These are phyloP conservation scores for Gyrodactylus bullatarudis DNA, from an alignment of 1,140 invertebrate genomes.

Conservation along the genomic window DNA sequence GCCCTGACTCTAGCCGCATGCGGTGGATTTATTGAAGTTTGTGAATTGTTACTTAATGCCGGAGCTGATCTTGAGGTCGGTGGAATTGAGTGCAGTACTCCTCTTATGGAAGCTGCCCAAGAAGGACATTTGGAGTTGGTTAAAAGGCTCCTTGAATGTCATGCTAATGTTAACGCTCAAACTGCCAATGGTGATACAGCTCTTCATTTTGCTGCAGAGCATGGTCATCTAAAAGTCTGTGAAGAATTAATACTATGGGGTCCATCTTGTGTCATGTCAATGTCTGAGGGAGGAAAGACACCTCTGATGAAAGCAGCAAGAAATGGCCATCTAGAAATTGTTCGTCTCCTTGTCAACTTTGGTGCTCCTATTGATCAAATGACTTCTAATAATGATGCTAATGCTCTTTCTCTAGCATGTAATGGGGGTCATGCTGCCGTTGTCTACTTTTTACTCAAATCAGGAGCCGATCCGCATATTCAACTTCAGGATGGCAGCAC, in stretches of 20 bases:
- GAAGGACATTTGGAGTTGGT: constrained; percentile 79
- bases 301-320: constrained; percentile 24
- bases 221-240: constrained; percentile 21
- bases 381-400: constrained; percentile 21
- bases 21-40: constrained; percentile 21
- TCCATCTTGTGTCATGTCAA: not conserved
- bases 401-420: constrained; percentile 22
- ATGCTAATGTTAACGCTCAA: constrained; percentile 56
- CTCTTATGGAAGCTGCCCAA: constrained; percentile 85
- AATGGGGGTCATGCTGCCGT: constrained; percentile 64
- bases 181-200: constrained; percentile 38
- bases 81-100: constrained; percentile 75
- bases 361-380: constrained; percentile 20
- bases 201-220: constrained; percentile 22
- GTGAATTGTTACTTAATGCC: constrained; percentile 13
- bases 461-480: constrained; percentile 67
- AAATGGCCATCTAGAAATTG: constrained; percentile 21
- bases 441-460: constrained; percentile 51
- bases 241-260: constrained; percentile 13
- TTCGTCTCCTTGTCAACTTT: constrained; percentile 17
- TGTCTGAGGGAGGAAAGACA: constrained; percentile 21
- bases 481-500: constrained; percentile 42
- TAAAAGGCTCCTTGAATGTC: constrained; percentile 17
- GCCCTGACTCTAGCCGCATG: constrained; percentile 22
- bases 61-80: constrained; percentile 13